Conservation (phyloP, 2,888 invertebrate genomes). For the Chrysolina haemoptera region DNA sequence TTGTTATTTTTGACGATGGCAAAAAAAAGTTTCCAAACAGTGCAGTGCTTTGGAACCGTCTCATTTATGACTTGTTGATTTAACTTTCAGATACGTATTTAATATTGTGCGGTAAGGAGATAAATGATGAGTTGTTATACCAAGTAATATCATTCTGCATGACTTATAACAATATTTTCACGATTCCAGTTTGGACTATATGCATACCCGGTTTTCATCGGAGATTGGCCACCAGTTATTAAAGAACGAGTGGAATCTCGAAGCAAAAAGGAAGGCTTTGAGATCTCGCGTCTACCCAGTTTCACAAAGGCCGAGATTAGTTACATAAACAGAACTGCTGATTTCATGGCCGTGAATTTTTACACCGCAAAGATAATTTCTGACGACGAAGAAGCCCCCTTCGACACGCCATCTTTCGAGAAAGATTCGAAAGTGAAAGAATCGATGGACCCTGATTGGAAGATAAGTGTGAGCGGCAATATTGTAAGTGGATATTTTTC, state of each 20-base stretch:
- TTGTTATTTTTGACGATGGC: too few species aligned
- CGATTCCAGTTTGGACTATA: conserved; percentile 50
- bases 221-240: conserved; percentile 80
- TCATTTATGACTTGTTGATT: too few species aligned
- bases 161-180: neutral
- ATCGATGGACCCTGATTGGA: conserved; percentile 27
- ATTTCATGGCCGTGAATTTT: conserved; percentile 82
- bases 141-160: too few species aligned
- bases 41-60: too few species aligned
- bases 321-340: conserved; percentile 75
- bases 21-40: too few species aligned
- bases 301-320: conserved; percentile 76
- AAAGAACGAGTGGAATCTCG: conserved; percentile 73
- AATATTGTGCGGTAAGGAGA: too few species aligned
- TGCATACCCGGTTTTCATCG: conserved; percentile 74
- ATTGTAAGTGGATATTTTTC: conserved; percentile 26
- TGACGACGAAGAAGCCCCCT: conserved; percentile 22
- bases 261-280: conserved; percentile 69
- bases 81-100: too few species aligned
- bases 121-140: too few species aligned
- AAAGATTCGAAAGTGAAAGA: conserved; percentile 31
- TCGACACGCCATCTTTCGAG: conserved; percentile 5
- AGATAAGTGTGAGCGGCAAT: conserved; percentile 8
- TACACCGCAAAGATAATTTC: conserved; percentile 76
- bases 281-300: conserved; percentile 75